Conservation (phyloP, 2,888 invertebrate species). For the Leptopilina drosophilae region DNA sequence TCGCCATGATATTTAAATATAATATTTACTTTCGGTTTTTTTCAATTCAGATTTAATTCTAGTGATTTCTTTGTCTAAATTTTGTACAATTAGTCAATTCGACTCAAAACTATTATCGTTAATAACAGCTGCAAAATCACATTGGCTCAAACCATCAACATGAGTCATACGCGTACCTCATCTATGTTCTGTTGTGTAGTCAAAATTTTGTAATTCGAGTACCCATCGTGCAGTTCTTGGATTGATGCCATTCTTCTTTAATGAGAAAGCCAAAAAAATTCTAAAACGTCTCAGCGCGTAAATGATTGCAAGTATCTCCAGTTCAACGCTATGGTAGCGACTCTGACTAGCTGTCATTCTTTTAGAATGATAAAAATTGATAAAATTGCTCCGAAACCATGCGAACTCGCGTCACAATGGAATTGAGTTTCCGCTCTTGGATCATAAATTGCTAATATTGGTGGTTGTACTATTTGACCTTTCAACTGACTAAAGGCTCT, state of each 20-base stretch:
- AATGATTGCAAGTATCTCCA: too few relatives aligned
- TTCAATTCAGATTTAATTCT: constrained; percentile 12
- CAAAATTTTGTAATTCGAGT: constrained; percentile 54
- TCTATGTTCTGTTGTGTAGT: constrained; percentile 58
- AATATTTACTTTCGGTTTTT: constrained; percentile 20
- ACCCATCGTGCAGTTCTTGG: constrained; percentile 22
- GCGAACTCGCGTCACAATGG: too few relatives aligned
- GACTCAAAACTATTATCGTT: constrained; percentile 36
- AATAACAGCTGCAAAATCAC: constrained; percentile 20
- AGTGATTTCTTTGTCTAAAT: constrained; percentile 6
- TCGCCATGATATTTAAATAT: too few relatives aligned
- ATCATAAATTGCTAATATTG: too few relatives aligned
- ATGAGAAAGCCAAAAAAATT: constrained; percentile 43
- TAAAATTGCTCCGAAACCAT: too few relatives aligned
- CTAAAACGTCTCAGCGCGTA: too few relatives aligned
- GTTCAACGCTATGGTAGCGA: too few relatives aligned
- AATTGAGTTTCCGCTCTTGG: too few relatives aligned
- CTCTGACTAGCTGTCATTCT: too few relatives aligned
- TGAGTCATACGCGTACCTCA: constrained; percentile 47
- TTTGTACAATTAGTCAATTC: constrained; percentile 4
- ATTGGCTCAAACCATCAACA: constrained; percentile 61
- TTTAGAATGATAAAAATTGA: too few relatives aligned
- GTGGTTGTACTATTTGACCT: too few relatives aligned
- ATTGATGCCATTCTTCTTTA: constrained; percentile 65
- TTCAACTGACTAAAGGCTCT: too few relatives aligned